phyloP scores from a whole-genome alignment of 2,797 vertebrate species.

The Chromobotia macracanthus region DNA sequence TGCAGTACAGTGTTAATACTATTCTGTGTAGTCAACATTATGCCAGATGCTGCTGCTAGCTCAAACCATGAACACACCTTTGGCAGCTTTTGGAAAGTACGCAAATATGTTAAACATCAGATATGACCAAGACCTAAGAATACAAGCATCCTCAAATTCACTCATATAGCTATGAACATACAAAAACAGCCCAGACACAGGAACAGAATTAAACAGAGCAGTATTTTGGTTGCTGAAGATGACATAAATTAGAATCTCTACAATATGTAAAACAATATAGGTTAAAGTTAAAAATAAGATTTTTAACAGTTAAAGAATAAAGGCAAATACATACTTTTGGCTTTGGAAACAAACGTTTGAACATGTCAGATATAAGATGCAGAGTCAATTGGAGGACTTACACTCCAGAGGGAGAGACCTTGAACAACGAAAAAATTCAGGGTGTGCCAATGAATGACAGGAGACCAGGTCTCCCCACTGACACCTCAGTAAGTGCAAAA shows the following conservation, averaged over 20 bases:
- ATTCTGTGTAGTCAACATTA: background rate
- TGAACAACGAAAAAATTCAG: constrained; percentile 13
- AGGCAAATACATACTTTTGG: constrained; percentile 51
- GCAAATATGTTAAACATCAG: constrained; percentile 2
- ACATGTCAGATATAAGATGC: constrained; percentile 49
- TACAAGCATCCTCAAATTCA: background rate
- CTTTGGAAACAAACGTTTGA: constrained; percentile 54
- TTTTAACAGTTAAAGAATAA: constrained; percentile 54
- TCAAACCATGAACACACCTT: background rate
- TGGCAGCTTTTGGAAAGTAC: background rate
- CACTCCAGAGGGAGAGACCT: constrained; percentile 40
- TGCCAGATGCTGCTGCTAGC: too few relatives aligned
- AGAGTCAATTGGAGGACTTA: constrained; percentile 43
- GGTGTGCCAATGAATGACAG: constrained; percentile 40
- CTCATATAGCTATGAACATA: background rate
- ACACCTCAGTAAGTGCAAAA: constrained; percentile 56
- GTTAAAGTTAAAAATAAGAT: constrained; percentile 57
- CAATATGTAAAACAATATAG: constrained; percentile 57
- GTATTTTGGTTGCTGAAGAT: constrained; percentile 58
- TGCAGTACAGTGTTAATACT: background rate
- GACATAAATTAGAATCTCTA: constrained; percentile 60
- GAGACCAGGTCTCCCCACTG: constrained; percentile 40
- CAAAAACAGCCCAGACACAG: constrained; percentile 45
- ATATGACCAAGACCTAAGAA: constrained; percentile 3
- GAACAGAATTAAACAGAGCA: constrained; percentile 72